Evolutionary conservation across 2,113 vertebrate genomes (phyloP), one percentile per base, ranked within the genome.

Genomic region (Gymnarchus niloticus): DNA sequence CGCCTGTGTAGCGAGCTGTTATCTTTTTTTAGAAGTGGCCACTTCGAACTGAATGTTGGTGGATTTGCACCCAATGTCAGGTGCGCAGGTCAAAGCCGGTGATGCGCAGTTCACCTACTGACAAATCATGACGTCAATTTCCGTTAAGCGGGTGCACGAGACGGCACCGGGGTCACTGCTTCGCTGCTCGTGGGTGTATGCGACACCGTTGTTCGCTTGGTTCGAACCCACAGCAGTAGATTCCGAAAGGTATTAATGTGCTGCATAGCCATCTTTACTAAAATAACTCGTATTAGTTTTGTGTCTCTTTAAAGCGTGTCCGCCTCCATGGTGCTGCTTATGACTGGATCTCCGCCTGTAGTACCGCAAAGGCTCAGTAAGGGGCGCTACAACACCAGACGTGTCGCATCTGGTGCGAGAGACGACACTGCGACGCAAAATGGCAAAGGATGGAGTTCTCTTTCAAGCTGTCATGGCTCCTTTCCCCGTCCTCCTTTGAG

Each of bases 101-200:
- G 56, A 9, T 52, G 57, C 23, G 65, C 51, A 10, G 41, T 51
- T 56, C 28, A 56, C 10, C n/a, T 49, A 23, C 21, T 28, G 57
- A 88, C 77, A 37, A 54, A 83, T 85, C 61, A 52, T 69, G 44
- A 65, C 65, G 85, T 80, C 57, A 82, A 48, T 77, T 88, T 80
- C 85, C n/a, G 28, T 59, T 5, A 41, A 78, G 49, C 23, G 41
- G 81, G 78, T 61, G 56, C 59, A 52, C 78, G 52, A 81, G 56
- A 69, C 81, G 85, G 28, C 81, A 86, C 84, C 57, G 78, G 25
- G 41, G 46, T 46, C n/a, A 65, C 52, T 37, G 56, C 85, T 84
- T 44, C 21, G n/a, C 59, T 59, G 76, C n/a, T 12, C 48, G 83
- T 76, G 83, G 59, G 85, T 56, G 73, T 65, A 33, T 6, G 25